Percentiles rank a stretch among this genome's conserved stretches.
Conservation (phyloP, 2,113 vertebrate genomes). For the Pangasianodon gigas region DNA sequence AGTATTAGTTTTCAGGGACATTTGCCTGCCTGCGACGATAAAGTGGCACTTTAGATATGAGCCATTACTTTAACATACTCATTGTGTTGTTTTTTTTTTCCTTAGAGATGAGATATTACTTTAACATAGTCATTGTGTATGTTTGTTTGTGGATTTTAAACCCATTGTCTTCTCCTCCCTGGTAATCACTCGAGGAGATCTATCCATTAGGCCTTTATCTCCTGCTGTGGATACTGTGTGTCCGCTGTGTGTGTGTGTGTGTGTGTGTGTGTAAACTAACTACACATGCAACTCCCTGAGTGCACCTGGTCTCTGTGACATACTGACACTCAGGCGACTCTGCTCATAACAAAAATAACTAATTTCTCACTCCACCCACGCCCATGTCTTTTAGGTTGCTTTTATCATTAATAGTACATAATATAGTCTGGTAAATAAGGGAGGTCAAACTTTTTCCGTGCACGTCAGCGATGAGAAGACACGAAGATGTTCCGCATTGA, state of each 20-base stretch:
- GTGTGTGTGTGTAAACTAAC: conserved; percentile 26
- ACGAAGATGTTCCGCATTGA: conserved; percentile 6
- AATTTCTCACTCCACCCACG: conserved; percentile 31
- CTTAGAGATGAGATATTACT: conserved; percentile 34
- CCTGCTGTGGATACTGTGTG: conserved; percentile 46
- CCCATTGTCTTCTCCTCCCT: conserved; percentile 54
- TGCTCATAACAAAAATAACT: conserved; percentile 42
- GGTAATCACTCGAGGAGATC: conserved; percentile 51
- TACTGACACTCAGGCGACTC: conserved; percentile 34
- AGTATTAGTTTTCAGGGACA: background rate
- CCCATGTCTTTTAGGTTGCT: conserved; percentile 42
- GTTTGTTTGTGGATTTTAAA: conserved; percentile 58
- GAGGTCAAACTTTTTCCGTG: conserved; percentile 47
- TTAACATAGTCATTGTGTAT: conserved; percentile 49
- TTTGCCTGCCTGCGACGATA: background rate
- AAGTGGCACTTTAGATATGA: background rate
- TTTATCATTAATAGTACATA: conserved; percentile 52
- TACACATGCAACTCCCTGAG: conserved; percentile 32
- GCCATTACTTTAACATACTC: conserved; percentile 40
- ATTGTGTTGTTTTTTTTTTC: conserved; percentile 37
- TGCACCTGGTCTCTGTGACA: conserved; percentile 48
- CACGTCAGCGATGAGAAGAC: conserved; percentile 28
- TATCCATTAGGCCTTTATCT: conserved; percentile 49
- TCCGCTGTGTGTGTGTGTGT: conserved; percentile 24
- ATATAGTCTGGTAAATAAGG: conserved; percentile 48